Base-by-base conservation (phyloP, 2,113 vertebrate species). In the Cisticola juncidis region DNA sequence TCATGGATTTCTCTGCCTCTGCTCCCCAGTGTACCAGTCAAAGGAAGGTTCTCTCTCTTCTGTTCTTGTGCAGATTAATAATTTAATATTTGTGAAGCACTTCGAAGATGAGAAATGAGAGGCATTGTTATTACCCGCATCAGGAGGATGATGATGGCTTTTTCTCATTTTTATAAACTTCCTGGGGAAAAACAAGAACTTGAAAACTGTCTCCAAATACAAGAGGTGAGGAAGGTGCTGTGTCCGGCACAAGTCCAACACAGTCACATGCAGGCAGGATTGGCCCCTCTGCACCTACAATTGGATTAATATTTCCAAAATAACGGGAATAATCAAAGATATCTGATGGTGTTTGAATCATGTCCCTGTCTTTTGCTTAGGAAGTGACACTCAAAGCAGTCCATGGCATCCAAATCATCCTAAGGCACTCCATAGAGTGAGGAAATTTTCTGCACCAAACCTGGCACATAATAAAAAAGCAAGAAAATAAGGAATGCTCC, bases 71-170 rank as follows among this genome's bases (percentile, higher is more conserved):
- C 10, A 9, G 56, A 86, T 92, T 68, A 88, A 88, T 90, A 73
- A 93, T 93, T 94, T 70, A 88, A 88, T 92, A 90, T 86, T 96
- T 92, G 86, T 36, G 81, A 92, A 95, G 72, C 60, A 56, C 64
- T 92, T 78, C 64, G 68, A 87, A 87, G 65, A 85, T 60, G 76
- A 92, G 53, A 72, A 86, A 86, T 26, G 40, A 21, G 42, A 70
- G 92, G 25, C 24, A 9, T 71, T 86, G 48, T 93, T 83, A 86
- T 48, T 84, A 36, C 11, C 65, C 77, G 40, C n/a, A 42, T 62
- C 58, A 83, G 42, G 10, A 45, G 74, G 80, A 86, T 9, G 33
- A 74, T 1, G 2, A 81, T 47, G 33, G 51, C 40, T 89, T 79
- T 64, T 38, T 64, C 69, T 76, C 2, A 0, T 62, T 42, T 74